phyloP scores from a whole-genome alignment of 2,888 invertebrate genomes.

The Pandemis heparana region DNA sequence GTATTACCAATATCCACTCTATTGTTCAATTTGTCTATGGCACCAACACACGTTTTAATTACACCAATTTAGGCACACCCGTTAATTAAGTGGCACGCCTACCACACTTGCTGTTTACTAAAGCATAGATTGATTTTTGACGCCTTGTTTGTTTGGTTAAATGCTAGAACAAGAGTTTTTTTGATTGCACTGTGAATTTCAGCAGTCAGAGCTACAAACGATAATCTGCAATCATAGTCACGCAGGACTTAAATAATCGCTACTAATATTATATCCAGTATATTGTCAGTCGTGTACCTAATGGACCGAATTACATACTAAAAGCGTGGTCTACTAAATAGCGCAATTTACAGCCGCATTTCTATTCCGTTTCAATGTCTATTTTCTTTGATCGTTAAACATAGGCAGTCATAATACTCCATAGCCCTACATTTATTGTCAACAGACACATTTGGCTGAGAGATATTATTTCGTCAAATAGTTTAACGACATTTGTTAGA shows the following conservation, averaged over 20 bases:
- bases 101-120: constrained; percentile 46
- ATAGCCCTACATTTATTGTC: constrained; percentile 6
- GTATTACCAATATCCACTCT: too few relatives aligned
- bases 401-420: neutral
- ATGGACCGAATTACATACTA: neutral
- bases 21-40: too few relatives aligned
- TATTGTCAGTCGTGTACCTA: neutral
- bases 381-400: constrained; percentile 2
- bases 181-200: neutral
- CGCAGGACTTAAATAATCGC: too few relatives aligned
- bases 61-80: constrained; percentile 73
- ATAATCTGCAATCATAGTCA: too few relatives aligned
- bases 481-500: constrained; percentile 52
- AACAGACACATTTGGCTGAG: constrained; percentile 10
- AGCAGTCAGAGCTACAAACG: too few relatives aligned
- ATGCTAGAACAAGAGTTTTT: neutral
- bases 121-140: constrained; percentile 39
- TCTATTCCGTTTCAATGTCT: neutral
- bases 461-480: constrained; percentile 37
- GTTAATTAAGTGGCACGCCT: constrained; percentile 67
- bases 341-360: neutral
- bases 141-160: constrained; percentile 5
- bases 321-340: neutral
- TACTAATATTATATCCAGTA: too few relatives aligned
- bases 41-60: constrained; percentile 58